Conservation (phyloP, 2,888 invertebrate species). For the Drosophila pegasa region DNA sequence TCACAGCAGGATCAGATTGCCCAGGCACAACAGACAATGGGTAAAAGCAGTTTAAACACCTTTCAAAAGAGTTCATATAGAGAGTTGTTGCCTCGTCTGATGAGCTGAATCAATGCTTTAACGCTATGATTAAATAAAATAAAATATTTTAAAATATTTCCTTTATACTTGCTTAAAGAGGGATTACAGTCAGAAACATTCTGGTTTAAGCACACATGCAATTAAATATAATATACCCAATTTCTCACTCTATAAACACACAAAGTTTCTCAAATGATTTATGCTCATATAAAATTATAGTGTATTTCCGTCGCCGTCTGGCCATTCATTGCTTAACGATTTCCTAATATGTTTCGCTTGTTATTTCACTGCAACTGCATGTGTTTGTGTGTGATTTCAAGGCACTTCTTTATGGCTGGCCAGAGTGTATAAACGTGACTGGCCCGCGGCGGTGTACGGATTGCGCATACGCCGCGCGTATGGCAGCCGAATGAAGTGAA, state of each 20-base stretch:
- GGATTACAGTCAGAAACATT: no score
- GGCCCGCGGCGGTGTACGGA: constrained; percentile 46
- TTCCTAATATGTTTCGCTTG: neutral
- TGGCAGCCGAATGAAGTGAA: constrained; percentile 32
- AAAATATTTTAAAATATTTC: neutral
- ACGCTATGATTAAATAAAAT: no score
- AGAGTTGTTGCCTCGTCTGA: constrained; percentile 7
- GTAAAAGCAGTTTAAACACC: neutral
- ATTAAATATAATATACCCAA: no score
- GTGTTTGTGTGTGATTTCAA: constrained; percentile 39
- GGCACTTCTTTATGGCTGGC: constrained; percentile 50
- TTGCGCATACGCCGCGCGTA: constrained; percentile 61
- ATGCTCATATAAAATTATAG: neutral
- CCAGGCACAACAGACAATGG: neutral
- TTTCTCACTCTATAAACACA: no score
- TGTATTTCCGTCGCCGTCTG: neutral
- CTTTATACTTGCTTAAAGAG: neutral
- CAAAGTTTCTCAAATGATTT: neutral
- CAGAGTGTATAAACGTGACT: constrained; percentile 62
- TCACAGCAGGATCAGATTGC: neutral
- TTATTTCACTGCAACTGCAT: constrained; percentile 44
- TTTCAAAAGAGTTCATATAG: neutral
- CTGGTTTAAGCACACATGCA: no score
- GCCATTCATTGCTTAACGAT: neutral
- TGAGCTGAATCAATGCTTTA: no score